These are phyloP conservation scores for Brachyhypopomus gauderio DNA, from an alignment of 2,113 vertebrate genomes.

Conservation along the genomic window DNA sequence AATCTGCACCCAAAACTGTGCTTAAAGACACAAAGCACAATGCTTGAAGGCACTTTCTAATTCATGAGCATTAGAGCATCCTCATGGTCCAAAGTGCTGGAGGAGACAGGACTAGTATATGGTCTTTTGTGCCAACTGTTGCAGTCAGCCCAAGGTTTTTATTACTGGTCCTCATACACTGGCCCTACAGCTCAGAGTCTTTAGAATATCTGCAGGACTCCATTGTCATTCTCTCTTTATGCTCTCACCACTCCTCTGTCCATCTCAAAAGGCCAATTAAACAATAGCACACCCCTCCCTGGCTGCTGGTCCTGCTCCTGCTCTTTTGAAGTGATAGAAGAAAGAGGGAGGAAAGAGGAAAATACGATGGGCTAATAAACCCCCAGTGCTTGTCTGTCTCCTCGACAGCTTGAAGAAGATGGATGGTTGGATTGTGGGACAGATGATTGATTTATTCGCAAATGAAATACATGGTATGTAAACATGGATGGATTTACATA, in stretches of 20 bases:
- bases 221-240: slow-evolving; percentile 80
- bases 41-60: not conserved
- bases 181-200: not conserved
- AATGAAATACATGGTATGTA: slow-evolving; percentile 17
- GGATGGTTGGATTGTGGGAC: slow-evolving; percentile 48
- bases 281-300: slow-evolving; percentile 79
- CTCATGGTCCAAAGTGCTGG: not conserved
- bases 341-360: slow-evolving; percentile 52
- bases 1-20: not conserved
- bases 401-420: slow-evolving; percentile 52
- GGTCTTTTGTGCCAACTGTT: not conserved
- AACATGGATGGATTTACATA: not conserved
- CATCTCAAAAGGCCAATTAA: slow-evolving; percentile 86
- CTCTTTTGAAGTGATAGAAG: slow-evolving; percentile 81
- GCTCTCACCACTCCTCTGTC: slow-evolving; percentile 82
- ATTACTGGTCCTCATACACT: slow-evolving; percentile 57
- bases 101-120: not conserved
- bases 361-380: slow-evolving; percentile 72
- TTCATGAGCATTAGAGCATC: too few relatives aligned
- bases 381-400: slow-evolving; percentile 45
- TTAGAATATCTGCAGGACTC: slow-evolving; percentile 65
- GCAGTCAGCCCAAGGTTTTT: not conserved
- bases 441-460: slow-evolving; percentile 38
- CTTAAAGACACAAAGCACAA: not conserved
- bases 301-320: slow-evolving; percentile 71